Evolutionary conservation across 2,888 invertebrate genomes (phyloP).

Genomic region (Sinodicranocentrus sp.): DNA sequence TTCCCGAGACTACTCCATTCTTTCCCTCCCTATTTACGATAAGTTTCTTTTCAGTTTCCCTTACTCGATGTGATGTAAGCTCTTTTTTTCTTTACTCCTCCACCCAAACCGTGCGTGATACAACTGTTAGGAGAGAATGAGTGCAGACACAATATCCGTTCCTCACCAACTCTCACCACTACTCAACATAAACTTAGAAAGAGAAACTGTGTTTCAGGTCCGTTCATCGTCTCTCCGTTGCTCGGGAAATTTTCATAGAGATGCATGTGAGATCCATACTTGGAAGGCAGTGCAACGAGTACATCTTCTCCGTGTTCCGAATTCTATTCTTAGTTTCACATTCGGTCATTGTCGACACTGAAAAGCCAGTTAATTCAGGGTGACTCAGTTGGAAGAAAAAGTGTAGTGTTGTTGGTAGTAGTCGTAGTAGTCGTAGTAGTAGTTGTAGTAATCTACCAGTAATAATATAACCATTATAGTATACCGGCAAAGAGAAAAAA

Average conservation of each 20-base stretch:
- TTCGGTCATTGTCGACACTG: constrained; percentile 64
- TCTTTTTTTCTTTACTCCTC: no score
- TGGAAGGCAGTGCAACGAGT: constrained; percentile 41
- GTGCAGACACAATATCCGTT: neutral
- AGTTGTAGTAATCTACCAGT: neutral
- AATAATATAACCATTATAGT: constrained; percentile 1
- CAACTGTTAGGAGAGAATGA: no score
- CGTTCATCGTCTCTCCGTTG: constrained; percentile 37
- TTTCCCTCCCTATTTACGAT: no score
- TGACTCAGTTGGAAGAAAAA: constrained; percentile 19
- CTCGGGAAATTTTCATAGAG: no score
- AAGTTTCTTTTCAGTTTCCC: no score
- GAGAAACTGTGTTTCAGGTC: constrained; percentile 1
- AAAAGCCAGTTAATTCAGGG: constrained; percentile 4
- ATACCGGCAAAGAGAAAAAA: constrained; percentile 45
- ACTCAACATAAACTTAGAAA: constrained; percentile 31
- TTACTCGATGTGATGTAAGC: no score
- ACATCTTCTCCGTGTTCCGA: constrained; percentile 35
- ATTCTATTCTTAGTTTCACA: constrained; percentile 72
- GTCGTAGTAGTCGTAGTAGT: neutral
- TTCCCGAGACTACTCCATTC: no score
- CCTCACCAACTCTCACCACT: neutral
- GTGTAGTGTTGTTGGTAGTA: neutral
- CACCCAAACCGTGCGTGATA: no score
- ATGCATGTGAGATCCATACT: constrained; percentile 52